These are phyloP conservation scores for Calameuta pallipes DNA, from an alignment of 2,888 invertebrate species.

Conservation along the genomic window DNA sequence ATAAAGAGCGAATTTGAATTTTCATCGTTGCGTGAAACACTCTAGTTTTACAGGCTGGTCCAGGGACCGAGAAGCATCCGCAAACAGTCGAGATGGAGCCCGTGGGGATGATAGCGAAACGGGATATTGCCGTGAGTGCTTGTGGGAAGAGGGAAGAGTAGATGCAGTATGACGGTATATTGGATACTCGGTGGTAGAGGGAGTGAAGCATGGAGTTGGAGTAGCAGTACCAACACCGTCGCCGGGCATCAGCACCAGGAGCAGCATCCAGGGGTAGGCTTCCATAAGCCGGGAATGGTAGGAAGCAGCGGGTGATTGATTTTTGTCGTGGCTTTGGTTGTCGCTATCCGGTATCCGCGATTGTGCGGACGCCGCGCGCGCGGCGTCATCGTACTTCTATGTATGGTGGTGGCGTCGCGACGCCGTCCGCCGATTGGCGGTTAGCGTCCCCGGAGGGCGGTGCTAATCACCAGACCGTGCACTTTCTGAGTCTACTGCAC, in stretches of 20 bases:
- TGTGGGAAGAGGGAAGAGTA: neutral
- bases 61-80: neutral
- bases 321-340: conserved; percentile 65
- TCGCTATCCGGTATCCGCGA: conserved; percentile 55
- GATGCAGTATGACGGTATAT: neutral
- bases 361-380: conserved; percentile 46
- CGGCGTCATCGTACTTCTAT: conserved; percentile 15
- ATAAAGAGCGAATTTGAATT: neutral
- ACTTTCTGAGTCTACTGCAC: conserved; percentile 59
- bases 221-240: neutral
- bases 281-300: conserved; percentile 26
- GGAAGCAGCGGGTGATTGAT: conserved; percentile 63
- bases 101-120: neutral
- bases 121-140: neutral
- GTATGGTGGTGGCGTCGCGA: conserved; percentile 59
- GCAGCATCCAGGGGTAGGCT: neutral
- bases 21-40: neutral
- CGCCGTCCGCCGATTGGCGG: conserved; percentile 65
- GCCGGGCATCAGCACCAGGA: neutral
- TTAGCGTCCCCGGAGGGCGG: conserved; percentile 64
- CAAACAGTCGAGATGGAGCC: neutral
- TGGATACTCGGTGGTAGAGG: neutral
- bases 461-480: conserved; percentile 66
- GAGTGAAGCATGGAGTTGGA: neutral
- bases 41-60: neutral